Evolutionary conservation across 2,797 vertebrate genomes (phyloP), one percentile per base, ranked within the genome.

Genomic region (Vultur gryphus): DNA sequence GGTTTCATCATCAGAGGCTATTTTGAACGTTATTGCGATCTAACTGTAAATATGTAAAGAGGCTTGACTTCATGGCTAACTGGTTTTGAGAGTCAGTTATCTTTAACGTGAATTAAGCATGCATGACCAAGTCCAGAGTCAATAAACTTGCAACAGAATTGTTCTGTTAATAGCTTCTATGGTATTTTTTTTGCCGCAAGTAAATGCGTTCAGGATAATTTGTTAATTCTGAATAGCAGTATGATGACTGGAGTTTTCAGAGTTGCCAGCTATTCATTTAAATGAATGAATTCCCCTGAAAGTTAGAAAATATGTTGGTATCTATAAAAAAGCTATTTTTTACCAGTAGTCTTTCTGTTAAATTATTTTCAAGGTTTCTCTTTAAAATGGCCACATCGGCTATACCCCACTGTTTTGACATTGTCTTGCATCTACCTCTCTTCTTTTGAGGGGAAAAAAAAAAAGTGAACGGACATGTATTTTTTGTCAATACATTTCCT

Each of bases 211-310:
- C 41, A 43, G 33, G 33, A 8, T 23, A 21, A 43, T 16, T 16
- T 39, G 19, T 14, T 62, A 24, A 11, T 49, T 73, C 26, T 23
- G 9, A 78, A 18, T 1, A 64, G 44, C 16, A 31, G 21, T 10
- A 3, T 8, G 18, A 33, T 72, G 31, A 7, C 8, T 37, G 25
- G 41, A 35, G 10, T 17, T 31, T 52, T 79, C 37, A 11, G 13
- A 43, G 28, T 25, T 62, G 29, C 16, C 26, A 43, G 17, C 17
- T 2, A 1, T 29, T 62, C 13, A 2, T 54, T 81, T 62, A 77
- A 70, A 39, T 20, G 0, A 79, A 17, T 13, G 0, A 64, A 10
- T 65, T 52, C 0, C 0, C 15, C 3, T 52, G 11, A 28, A 72
- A 76, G 28, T 48, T 16, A n/a, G 18, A 31, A 46, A 64, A 28